These are phyloP conservation scores for Gambusia yucatana DNA, from an alignment of 2,797 vertebrate genomes.

Conservation along the genomic window DNA sequence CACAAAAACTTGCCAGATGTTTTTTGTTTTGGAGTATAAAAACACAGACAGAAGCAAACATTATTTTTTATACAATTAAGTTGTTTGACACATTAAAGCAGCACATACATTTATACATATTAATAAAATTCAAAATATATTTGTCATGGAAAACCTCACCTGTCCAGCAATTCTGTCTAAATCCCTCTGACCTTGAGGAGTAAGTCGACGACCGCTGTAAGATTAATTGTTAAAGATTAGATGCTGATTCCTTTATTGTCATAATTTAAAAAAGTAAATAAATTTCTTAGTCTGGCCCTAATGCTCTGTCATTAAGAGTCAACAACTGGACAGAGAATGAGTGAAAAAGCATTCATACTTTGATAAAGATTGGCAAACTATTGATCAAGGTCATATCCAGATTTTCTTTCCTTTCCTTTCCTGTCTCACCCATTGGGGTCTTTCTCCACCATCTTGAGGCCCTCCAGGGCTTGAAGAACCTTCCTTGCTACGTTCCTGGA, in stretches of 20 bases:
- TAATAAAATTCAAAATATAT: not conserved
- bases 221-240: not conserved
- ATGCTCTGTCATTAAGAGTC: not conserved
- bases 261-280: no score
- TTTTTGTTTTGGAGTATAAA: no score
- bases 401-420: not conserved
- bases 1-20: no score
- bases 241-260: no score
- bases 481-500: slow-evolving; percentile 90
- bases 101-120: no score
- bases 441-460: slow-evolving; percentile 92
- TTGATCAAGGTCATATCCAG: not conserved
- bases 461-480: slow-evolving; percentile 88
- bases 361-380: not conserved
- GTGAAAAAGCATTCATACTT: not conserved
- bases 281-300: no score
- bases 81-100: no score
- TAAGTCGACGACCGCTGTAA: slow-evolving; percentile 83
- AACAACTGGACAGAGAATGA: not conserved
- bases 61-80: not conserved
- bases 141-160: slow-evolving; percentile 67
- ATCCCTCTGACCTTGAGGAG: slow-evolving; percentile 87
- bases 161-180: slow-evolving; percentile 88
- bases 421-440: slow-evolving; percentile 89
- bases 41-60: no score